Base-by-base conservation (phyloP, 2,888 invertebrate genomes). In the Eudemis profundana region DNA sequence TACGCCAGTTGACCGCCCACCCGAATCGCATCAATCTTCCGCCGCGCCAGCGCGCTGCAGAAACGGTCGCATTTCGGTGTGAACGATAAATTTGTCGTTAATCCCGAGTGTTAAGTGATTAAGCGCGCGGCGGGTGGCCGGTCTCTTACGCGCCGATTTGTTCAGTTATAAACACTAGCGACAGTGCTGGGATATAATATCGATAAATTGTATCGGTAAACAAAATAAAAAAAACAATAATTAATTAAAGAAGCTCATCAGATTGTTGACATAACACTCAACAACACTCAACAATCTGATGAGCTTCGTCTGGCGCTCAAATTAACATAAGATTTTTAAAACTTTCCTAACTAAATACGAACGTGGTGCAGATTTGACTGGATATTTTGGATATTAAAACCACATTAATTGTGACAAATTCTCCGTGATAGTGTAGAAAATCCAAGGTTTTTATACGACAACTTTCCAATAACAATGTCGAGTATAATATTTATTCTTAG, bases 101-200 rank as follows among this genome's bases (percentile, higher is more conserved):
- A 91, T 90, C 89, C 77, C 81, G 79, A 88, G 90, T 88, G 90
- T 89, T 92, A 89, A 90, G 92, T 91, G 90, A 92, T 91, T 90
- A 92, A 92, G 87, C 83, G 79, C 89, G 83, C 90, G 74, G 81
- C 87, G 82, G 90, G 91, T 72, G 87, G 85, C 75, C 80, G 84
- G 84, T 82, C 89, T 86, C 83, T 87, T 86, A 85, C 86, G 80
- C 86, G 79, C 78, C 86, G 87, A 90, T 91, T 90, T 90, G 89
- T 90, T 89, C 84, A 82, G 81, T 81, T 83, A 85, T 81, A 82
- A 79, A 78, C 78, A 79, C 78, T 64, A 74, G 69, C 69, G 65
- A 62, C 74, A 74, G 74, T 68, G 74, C 60, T 72, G 75, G 23
- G 61, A 72, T 53, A 21, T 44, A 44, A 0, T 71, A 66, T 71